Conservation (phyloP, 2,888 invertebrate genomes). For the Glaucopsyche alexis region DNA sequence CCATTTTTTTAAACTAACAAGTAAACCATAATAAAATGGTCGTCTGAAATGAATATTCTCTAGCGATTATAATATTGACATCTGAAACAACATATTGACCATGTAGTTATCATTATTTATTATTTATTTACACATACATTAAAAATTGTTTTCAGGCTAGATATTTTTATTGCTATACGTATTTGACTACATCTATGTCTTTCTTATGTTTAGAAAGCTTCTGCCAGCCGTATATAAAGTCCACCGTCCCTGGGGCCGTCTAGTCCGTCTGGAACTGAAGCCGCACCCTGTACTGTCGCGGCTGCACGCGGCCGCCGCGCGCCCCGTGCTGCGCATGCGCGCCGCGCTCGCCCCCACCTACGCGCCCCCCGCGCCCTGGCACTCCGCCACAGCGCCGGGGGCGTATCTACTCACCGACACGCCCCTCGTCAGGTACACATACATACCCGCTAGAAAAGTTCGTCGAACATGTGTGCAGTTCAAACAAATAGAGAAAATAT, state of each 20-base stretch:
- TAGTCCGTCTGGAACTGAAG: constrained; percentile 87
- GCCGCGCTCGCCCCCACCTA: constrained; percentile 86
- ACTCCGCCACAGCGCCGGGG: constrained; percentile 75
- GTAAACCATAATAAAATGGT: too few species aligned
- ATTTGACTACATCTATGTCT: not conserved
- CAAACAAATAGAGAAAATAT: too few species aligned
- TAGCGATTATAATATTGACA: too few species aligned
- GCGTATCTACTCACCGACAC: constrained; percentile 85
- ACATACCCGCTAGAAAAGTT: not conserved
- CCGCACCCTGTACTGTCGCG: constrained; percentile 89
- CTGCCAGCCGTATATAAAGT: constrained; percentile 90
- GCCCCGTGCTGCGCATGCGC: constrained; percentile 86
- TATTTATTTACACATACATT: too few species aligned
- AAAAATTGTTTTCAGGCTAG: too few species aligned
- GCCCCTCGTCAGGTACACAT: constrained; percentile 45
- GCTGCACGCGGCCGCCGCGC: constrained; percentile 84
- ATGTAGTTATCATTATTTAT: too few species aligned
- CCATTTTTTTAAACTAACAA: too few species aligned
- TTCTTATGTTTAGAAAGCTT: constrained; percentile 71
- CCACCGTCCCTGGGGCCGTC: constrained; percentile 83
- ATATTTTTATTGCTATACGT: too few species aligned
- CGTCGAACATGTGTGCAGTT: too few species aligned
- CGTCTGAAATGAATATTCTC: too few species aligned
- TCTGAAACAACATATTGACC: too few species aligned
- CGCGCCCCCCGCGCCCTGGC: constrained; percentile 94